Evolutionary conservation across 2,888 invertebrate species (phyloP).

Genomic region (Phortica magna): DNA sequence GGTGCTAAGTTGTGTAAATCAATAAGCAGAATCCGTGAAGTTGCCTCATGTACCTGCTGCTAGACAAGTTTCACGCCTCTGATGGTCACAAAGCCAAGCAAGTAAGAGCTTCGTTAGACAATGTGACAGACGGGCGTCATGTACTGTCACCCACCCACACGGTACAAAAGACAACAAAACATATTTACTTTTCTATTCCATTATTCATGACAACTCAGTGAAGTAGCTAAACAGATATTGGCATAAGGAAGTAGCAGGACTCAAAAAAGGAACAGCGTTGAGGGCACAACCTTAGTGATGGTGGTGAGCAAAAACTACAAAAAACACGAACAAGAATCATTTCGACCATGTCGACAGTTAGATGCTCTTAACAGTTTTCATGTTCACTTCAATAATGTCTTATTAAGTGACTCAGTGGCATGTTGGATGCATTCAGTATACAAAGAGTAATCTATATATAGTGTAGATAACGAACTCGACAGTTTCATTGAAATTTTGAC

Average conservation of each 20-base stretch:
- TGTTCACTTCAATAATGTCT: too few relatives aligned
- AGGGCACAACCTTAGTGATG: too few relatives aligned
- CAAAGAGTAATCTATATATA: too few relatives aligned
- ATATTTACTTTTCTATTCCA: slow-evolving; percentile 69
- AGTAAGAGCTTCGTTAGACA: slow-evolving; percentile 3
- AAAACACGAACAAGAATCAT: too few relatives aligned
- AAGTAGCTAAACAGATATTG: slow-evolving; percentile 56
- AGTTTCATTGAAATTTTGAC: too few relatives aligned
- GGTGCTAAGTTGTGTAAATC: neutral
- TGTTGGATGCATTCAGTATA: too few relatives aligned
- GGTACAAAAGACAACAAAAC: slow-evolving; percentile 48
- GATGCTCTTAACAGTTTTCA: too few relatives aligned
- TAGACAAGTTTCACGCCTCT: slow-evolving; percentile 27
- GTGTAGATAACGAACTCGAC: too few relatives aligned
- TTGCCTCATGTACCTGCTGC: slow-evolving; percentile 22
- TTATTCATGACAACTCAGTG: slow-evolving; percentile 70
- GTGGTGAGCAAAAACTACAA: too few relatives aligned
- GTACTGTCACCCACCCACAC: neutral
- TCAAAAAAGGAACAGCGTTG: slow-evolving; percentile 43
- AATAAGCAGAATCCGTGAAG: neutral
- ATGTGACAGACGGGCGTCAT: neutral
- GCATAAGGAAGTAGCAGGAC: slow-evolving; percentile 43
- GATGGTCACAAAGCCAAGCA: slow-evolving; percentile 27
- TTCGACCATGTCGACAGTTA: too few relatives aligned
- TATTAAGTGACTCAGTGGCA: too few relatives aligned